These are phyloP conservation scores for Germaria angustata DNA, from an alignment of 2,888 invertebrate species.

Conservation along the genomic window DNA sequence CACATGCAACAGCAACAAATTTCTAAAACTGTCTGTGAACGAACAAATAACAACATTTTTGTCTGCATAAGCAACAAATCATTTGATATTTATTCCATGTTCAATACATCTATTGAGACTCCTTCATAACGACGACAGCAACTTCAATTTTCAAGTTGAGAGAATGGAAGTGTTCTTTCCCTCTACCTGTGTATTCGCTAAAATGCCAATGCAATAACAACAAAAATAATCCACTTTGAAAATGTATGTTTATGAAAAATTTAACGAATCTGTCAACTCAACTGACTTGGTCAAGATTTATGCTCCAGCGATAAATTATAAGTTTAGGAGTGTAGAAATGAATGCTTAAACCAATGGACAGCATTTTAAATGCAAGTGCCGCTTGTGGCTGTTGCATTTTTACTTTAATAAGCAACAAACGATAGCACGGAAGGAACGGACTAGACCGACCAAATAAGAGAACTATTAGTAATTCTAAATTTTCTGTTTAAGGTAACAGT, in stretches of 20 bases:
- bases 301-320: constrained; percentile 62
- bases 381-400: neutral
- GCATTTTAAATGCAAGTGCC: constrained; percentile 53
- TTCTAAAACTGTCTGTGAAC: constrained; percentile 30
- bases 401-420: neutral
- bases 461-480: neutral
- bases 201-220: neutral
- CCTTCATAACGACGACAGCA: constrained; percentile 27
- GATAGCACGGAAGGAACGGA: neutral
- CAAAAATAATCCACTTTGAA: constrained; percentile 37
- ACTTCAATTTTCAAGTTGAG: neutral
- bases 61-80: constrained; percentile 56
- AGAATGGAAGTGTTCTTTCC: constrained; percentile 8
- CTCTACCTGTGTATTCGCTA: neutral
- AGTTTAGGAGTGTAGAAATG: constrained; percentile 65
- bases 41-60: constrained; percentile 63
- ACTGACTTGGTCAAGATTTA: constrained; percentile 65
- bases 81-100: constrained; percentile 27
- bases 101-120: constrained; percentile 10
- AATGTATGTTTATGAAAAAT: constrained; percentile 40
- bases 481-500: too few relatives aligned
- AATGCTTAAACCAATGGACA: constrained; percentile 38
- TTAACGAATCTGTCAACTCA: constrained; percentile 67
- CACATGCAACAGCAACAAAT: neutral
- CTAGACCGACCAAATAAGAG: too few relatives aligned